A percentile compares a stretch with the other conserved stretches of the same genome.
Conservation (phyloP, 2,888 invertebrate species). For the Operophtera brumata region DNA sequence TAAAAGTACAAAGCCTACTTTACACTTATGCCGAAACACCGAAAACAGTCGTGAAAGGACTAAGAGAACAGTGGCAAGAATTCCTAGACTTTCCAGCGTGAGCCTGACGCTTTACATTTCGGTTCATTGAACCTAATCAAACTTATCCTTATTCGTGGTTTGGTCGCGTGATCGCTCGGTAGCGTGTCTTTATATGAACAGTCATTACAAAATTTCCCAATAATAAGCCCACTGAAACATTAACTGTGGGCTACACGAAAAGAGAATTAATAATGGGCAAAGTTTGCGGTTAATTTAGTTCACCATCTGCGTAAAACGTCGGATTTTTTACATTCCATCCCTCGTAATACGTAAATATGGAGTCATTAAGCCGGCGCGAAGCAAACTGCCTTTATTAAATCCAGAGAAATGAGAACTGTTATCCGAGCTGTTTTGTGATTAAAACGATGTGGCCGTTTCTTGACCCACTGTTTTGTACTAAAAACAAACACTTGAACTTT, state of each 20-base stretch:
- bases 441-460: too few species aligned
- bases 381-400: slow-evolving; percentile 38
- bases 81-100: background rate
- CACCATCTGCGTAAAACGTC: slow-evolving; percentile 67
- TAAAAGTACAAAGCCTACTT: background rate
- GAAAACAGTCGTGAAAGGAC: background rate
- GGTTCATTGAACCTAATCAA: slow-evolving; percentile 56
- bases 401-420: too few species aligned
- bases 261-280: slow-evolving; percentile 74
- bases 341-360: slow-evolving; percentile 56
- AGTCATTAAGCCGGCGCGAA: slow-evolving; percentile 50
- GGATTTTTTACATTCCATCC: slow-evolving; percentile 54
- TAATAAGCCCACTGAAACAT: slow-evolving; percentile 72
- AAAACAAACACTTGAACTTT: too few species aligned
- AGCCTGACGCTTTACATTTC: slow-evolving; percentile 23
- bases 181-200: slow-evolving; percentile 73
- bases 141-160: slow-evolving; percentile 47
- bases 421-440: too few species aligned
- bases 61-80: background rate
- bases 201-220: slow-evolving; percentile 76
- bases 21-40: background rate
- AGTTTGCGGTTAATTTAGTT: slow-evolving; percentile 66
- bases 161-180: slow-evolving; percentile 60
- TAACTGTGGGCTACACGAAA: slow-evolving; percentile 70
- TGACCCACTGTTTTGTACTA: too few species aligned